phyloP scores from a whole-genome alignment of 2,797 vertebrate genomes.

The Miopithecus talapoin region DNA sequence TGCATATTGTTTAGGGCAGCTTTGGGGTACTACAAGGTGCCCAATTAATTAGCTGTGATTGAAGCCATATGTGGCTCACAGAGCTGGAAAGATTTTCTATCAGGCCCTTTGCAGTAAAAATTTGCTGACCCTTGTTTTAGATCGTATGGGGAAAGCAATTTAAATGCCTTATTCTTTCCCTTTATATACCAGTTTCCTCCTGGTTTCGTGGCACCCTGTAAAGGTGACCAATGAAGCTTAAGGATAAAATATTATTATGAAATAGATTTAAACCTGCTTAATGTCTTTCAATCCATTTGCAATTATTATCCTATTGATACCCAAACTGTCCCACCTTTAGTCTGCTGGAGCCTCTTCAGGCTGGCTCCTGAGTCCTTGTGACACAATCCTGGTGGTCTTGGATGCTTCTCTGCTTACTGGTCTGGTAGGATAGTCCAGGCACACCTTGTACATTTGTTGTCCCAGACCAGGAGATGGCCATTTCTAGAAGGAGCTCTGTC shows the following conservation, averaged over 20 bases:
- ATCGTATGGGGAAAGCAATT: neutral
- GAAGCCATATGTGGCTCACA: neutral
- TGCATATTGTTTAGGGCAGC: neutral
- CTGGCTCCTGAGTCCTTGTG: neutral
- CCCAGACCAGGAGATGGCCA: neutral
- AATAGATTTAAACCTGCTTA: neutral
- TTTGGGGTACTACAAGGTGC: neutral
- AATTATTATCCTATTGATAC: neutral
- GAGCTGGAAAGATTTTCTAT: neutral
- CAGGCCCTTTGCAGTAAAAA: neutral
- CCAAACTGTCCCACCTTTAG: neutral
- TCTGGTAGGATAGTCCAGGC: neutral
- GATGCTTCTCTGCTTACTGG: neutral
- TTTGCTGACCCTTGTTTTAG: neutral
- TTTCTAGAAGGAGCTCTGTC: conserved; percentile 23
- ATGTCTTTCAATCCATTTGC: neutral
- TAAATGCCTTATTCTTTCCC: neutral
- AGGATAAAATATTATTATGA: neutral
- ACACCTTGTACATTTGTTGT: neutral
- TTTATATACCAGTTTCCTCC: neutral
- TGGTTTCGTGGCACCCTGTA: neutral
- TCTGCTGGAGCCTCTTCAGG: neutral
- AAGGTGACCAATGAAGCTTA: neutral
- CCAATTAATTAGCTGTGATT: neutral
- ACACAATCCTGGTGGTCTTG: neutral